Percentiles rank a stretch among this genome's conserved stretches.
These are phyloP conservation scores for Bombus picipes DNA, from an alignment of 1,140 invertebrate species.

Conservation along the genomic window DNA sequence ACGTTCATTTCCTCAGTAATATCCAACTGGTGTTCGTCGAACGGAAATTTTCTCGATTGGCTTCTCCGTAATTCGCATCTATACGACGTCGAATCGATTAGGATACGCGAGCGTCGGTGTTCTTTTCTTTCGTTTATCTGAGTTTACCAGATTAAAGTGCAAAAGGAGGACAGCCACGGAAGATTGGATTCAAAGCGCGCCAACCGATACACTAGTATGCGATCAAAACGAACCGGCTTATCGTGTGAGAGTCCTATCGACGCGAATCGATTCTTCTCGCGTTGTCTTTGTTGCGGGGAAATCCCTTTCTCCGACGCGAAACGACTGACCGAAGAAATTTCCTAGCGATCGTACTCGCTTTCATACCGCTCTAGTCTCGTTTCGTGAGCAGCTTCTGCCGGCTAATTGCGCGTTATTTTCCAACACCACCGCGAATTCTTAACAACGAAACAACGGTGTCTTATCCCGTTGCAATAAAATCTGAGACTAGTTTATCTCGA, in stretches of 20 bases:
- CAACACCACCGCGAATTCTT: neutral
- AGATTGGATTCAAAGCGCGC: constrained; percentile 51
- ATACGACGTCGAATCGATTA: constrained; percentile 15
- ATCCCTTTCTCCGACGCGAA: constrained; percentile 36
- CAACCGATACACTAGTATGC: neutral
- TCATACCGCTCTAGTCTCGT: neutral
- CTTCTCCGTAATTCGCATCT: neutral
- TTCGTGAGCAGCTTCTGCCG: neutral
- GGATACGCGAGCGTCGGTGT: constrained; percentile 32
- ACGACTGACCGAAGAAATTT: constrained; percentile 36
- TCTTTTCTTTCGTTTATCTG: constrained; percentile 55
- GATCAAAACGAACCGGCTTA: constrained; percentile 41
- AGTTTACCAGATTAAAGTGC: constrained; percentile 59
- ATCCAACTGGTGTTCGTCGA: neutral
- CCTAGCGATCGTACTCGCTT: neutral
- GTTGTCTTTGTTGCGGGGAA: constrained; percentile 50
- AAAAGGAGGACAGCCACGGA: constrained; percentile 27
- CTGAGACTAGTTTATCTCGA: neutral
- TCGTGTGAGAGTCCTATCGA: constrained; percentile 42
- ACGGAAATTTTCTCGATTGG: neutral
- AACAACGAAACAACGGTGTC: neutral
- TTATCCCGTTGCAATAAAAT: neutral
- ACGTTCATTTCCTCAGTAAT: neutral
- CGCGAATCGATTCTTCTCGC: constrained; percentile 56
- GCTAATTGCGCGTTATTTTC: neutral